These are phyloP conservation scores for Struthio camelus DNA, from an alignment of 2,113 vertebrate genomes.

Conservation along the genomic window DNA sequence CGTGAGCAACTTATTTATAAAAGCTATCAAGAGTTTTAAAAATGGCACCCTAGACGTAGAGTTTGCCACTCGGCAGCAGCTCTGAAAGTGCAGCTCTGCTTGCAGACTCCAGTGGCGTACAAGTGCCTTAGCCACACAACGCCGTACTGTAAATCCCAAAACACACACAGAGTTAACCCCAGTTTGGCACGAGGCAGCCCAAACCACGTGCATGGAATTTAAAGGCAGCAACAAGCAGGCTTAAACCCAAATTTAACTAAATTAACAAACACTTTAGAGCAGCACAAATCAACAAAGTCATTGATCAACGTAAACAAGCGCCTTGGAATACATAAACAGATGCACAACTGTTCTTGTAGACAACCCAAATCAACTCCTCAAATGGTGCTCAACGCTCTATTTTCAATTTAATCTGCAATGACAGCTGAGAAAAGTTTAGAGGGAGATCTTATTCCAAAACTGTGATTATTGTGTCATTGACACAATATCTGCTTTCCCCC, in stretches of 20 bases:
- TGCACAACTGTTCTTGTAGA: fast-evolving
- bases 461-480: fast-evolving
- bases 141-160: neutral
- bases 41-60: neutral
- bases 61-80: too few species aligned
- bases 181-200: neutral
- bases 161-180: too few species aligned
- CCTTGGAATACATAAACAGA: neutral
- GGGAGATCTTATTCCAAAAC: neutral
- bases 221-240: neutral
- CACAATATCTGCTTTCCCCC: fast-evolving
- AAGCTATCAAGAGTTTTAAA: neutral
- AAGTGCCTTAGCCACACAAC: too few species aligned
- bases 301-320: neutral
- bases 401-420: neutral
- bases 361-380: neutral
- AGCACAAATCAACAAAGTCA: neutral
- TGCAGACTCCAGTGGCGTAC: too few species aligned
- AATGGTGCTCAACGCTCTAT: neutral
- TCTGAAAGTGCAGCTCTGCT: neutral
- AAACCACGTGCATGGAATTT: neutral
- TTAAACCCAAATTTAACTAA: neutral
- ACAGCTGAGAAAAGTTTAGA: neutral
- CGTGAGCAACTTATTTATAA: neutral
- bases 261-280: neutral